These are phyloP conservation scores for Lepidurus couesii DNA, from an alignment of 1,140 invertebrate genomes.

Conservation along the genomic window DNA sequence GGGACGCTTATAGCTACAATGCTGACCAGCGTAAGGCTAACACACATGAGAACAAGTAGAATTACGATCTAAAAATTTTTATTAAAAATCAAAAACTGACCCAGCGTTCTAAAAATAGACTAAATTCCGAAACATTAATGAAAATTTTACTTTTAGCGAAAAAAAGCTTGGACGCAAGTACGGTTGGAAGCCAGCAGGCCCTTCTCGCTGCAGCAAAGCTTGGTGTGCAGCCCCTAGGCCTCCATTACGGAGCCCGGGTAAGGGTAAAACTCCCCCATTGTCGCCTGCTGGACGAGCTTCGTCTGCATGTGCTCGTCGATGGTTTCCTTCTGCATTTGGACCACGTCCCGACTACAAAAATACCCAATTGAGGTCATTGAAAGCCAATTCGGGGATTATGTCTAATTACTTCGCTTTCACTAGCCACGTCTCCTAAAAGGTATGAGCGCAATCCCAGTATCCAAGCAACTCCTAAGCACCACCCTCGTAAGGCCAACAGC, in stretches of 20 bases:
- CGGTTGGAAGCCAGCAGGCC: constrained; percentile 74
- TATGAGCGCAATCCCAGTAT: constrained; percentile 82
- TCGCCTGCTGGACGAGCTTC: constrained; percentile 5
- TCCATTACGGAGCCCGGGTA: constrained; percentile 37
- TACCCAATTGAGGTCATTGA: neutral
- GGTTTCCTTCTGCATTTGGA: neutral
- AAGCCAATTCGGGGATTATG: neutral
- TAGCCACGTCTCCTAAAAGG: constrained; percentile 62
- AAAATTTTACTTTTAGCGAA: constrained; percentile 56
- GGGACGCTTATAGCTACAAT: constrained; percentile 79
- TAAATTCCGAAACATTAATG: neutral
- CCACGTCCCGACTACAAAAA: constrained; percentile 31
- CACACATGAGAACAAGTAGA: constrained; percentile 71
- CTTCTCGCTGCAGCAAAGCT: constrained; percentile 69
- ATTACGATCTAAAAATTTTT: constrained; percentile 50
- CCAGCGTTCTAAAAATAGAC: neutral
- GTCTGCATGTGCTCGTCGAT: neutral
- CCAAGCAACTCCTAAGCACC: constrained; percentile 83
- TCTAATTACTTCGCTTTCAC: constrained; percentile 37
- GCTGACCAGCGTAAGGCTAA: constrained; percentile 76
- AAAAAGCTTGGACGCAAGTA: constrained; percentile 82
- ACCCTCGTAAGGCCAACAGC: constrained; percentile 75
- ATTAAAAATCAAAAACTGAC: neutral
- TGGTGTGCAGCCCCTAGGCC: constrained; percentile 75
- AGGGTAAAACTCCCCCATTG: neutral